A percentile compares a stretch with the other conserved stretches of the same genome.
Conservation (phyloP, 2,888 invertebrate genomes). For the Agrotis segetum region DNA sequence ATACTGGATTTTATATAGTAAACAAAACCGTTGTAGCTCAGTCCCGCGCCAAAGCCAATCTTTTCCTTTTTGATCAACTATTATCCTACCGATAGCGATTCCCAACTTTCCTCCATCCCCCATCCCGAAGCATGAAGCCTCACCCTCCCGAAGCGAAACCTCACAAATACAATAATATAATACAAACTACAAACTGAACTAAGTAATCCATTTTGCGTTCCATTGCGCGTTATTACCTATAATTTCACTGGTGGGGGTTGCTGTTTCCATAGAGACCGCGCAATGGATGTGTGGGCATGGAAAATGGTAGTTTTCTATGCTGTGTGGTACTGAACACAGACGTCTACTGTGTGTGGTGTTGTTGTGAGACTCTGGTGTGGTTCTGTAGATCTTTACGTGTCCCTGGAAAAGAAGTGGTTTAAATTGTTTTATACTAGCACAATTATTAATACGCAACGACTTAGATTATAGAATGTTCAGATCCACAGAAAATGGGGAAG, state of each 20-base stretch:
- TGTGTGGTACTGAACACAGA: conserved; percentile 34
- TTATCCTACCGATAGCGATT: conserved; percentile 30
- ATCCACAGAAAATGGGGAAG: no score
- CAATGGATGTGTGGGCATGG: conserved; percentile 44
- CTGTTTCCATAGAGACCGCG: conserved; percentile 29
- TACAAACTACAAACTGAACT: conserved; percentile 46
- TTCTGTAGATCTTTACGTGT: conserved; percentile 57
- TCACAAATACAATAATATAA: conserved; percentile 48
- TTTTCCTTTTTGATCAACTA: conserved; percentile 5
- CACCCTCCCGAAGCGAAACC: conserved; percentile 34
- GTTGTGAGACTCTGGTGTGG: conserved; percentile 49
- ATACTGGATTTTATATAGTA: neutral
- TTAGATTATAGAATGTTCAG: no score
- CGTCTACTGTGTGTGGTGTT: conserved; percentile 39
- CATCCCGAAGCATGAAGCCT: conserved; percentile 21
- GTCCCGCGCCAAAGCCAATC: no score
- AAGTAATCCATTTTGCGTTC: conserved; percentile 22
- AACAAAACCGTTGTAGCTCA: neutral
- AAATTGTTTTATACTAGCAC: no score
- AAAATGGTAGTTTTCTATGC: conserved; percentile 27
- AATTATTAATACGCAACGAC: no score
- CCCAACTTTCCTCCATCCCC: conserved; percentile 2
- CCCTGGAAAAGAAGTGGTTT: conserved; percentile 52
- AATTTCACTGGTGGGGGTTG: conserved; percentile 6
- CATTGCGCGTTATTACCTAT: conserved; percentile 43